These are phyloP conservation scores for Pituophis catenifer DNA, from an alignment of 2,113 vertebrate species.

Conservation along the genomic window DNA sequence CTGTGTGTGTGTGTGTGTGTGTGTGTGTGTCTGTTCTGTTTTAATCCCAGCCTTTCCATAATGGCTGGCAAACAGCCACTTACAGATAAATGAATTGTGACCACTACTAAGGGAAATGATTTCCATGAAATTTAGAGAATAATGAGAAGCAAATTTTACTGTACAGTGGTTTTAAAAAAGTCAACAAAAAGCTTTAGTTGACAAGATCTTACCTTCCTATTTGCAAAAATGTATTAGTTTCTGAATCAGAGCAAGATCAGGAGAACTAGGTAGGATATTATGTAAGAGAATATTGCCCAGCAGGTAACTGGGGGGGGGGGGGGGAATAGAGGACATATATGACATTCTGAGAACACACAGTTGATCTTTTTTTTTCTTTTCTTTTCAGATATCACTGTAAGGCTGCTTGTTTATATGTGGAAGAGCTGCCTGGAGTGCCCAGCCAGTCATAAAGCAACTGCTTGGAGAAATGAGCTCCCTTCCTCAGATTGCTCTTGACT, in stretches of 20 bases:
- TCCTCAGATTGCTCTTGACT: not conserved
- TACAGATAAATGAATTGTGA: not conserved
- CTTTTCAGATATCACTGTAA: not conserved
- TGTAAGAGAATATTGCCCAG: not conserved
- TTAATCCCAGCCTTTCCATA: not conserved
- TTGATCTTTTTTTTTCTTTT: not conserved
- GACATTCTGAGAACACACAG: not conserved
- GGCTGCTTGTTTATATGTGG: not conserved
- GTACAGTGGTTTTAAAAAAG: not conserved
- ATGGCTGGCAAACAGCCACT: not conserved
- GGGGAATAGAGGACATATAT: not conserved
- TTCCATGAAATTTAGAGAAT: not conserved
- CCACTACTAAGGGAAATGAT: not conserved
- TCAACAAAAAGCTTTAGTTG: not conserved
- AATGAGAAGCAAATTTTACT: not conserved
- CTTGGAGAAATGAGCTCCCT: not conserved
- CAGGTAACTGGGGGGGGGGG: not conserved
- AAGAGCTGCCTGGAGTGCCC: not conserved
- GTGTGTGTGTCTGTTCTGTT: not conserved
- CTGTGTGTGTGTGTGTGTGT: too few relatives aligned
- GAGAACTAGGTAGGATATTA: not conserved
- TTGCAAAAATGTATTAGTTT: not conserved
- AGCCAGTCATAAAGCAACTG: not conserved
- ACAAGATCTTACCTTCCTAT: not conserved
- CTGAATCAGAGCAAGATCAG: not conserved